Base-by-base conservation (phyloP, 2,113 vertebrate genomes). In the Coptodon bakossiorum region DNA sequence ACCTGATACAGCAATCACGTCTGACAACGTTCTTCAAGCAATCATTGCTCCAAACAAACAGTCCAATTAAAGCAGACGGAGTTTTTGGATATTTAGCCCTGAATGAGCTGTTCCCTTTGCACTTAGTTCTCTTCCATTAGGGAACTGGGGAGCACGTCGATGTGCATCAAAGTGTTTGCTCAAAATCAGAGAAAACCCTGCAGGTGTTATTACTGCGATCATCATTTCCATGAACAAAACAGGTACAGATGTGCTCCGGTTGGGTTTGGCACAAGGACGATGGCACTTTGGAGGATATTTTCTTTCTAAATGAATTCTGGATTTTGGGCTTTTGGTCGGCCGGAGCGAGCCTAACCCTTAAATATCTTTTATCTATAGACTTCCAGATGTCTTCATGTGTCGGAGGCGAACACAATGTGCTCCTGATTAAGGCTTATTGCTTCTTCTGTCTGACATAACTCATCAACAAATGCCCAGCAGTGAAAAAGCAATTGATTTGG, bases 401-500 rank as follows among this genome's bases (percentile, higher is more conserved):
- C 6, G 19, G 3, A 66, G 83, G 84, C 29, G 31, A 91, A 81
- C 54, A 38, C 71, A 83, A 50, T 78, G 76, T 87, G 79, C 17
- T 80, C 48, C 88, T 88, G 90, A 95, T 92, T 90, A 90, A 89
- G 87, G 80, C 84, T 52, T 80, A 89, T 76, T 83, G 84, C 90
- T 84, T 79, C 82, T 53, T 79, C 82, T 90, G 82, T 88, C 79
- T 91, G 90, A 93, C 89, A 91, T 89, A 88, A 91, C 89, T 92
- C 89, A 88, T 93, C 88, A 92, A 91, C 90, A 94, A 92, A 94
- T 43, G 78, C 88, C 85, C 89, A 63, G 89, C 86, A 84, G 91
- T 91, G 86, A 88, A 86, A 92, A 92, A 91, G 86, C 86, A 91
- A 91, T 92, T 86, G 89, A 93, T 94, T 90, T 93, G 90, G 85